Conservation (phyloP, 2,888 invertebrate species). For the Alviniconcha strummeri region DNA sequence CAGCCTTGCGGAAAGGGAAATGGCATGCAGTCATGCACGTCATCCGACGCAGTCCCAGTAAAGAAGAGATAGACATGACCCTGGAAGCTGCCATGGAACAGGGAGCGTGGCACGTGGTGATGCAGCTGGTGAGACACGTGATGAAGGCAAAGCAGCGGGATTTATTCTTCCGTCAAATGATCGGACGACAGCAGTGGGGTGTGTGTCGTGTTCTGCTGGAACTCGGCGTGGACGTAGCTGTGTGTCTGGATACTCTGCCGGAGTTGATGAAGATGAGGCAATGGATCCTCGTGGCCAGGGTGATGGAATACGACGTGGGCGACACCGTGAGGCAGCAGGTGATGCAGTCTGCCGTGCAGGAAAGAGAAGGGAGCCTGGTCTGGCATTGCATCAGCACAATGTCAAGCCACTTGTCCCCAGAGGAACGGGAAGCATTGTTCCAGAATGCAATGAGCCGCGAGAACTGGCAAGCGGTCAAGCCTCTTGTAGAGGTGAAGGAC, state of each 20-base stretch:
- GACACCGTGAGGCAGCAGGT: neutral
- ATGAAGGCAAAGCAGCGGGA: neutral
- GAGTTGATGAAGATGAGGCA: conserved; percentile 1
- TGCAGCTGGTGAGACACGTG: neutral
- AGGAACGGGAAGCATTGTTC: neutral
- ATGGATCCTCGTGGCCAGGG: conserved; percentile 14
- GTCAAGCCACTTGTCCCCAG: neutral
- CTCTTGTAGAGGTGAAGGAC: neutral
- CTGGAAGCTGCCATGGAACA: too few relatives aligned
- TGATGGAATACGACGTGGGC: neutral
- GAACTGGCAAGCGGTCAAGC: conserved; percentile 15
- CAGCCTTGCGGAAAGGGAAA: neutral
- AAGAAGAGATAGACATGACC: neutral
- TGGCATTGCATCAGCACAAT: neutral
- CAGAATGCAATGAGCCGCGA: neutral
- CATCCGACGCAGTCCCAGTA: neutral
- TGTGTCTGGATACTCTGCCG: conserved; percentile 9
- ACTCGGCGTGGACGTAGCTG: neutral
- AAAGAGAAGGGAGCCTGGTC: conserved; percentile 1
- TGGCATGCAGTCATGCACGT: neutral
- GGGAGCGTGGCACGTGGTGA: neutral
- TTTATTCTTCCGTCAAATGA: conserved; percentile 1
- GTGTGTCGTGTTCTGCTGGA: conserved; percentile 5
- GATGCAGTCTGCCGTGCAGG: neutral
- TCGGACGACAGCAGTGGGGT: neutral